phyloP scores from a whole-genome alignment of 2,797 vertebrate species.

The Orientallactaga sibirica region DNA sequence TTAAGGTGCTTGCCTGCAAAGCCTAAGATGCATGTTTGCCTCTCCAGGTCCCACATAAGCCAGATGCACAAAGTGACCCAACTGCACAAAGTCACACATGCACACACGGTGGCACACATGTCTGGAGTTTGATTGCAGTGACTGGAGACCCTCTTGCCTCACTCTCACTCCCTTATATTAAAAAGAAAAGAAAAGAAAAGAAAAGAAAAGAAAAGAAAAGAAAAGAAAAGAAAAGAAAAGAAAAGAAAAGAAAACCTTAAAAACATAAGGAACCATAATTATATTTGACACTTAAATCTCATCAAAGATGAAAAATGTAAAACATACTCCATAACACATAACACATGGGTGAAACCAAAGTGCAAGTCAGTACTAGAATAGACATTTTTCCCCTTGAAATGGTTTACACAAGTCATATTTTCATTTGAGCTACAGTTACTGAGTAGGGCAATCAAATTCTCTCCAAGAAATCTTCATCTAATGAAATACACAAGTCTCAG shows the following conservation, averaged over 20 bases:
- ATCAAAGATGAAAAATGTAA: constrained; percentile 35
- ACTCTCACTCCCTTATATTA: too few relatives aligned
- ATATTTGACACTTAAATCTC: constrained; percentile 43
- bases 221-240: too few relatives aligned
- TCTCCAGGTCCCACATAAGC: too few relatives aligned
- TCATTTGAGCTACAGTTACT: not conserved
- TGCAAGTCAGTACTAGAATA: not conserved
- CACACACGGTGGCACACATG: too few relatives aligned
- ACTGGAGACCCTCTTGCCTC: too few relatives aligned
- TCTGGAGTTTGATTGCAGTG: too few relatives aligned
- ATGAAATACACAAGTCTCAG: not conserved
- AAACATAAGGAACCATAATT: not conserved
- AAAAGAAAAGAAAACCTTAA: not conserved
- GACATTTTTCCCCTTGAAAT: not conserved
- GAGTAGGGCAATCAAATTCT: not conserved
- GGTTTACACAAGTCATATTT: not conserved
- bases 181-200: too few relatives aligned
- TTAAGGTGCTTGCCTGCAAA: too few relatives aligned
- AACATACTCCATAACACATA: not conserved
- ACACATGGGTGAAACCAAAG: not conserved
- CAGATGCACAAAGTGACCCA: too few relatives aligned
- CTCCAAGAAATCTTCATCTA: not conserved
- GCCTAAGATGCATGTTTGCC: too few relatives aligned
- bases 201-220: too few relatives aligned
- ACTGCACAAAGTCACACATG: too few relatives aligned